Conservation (phyloP, 1,140 invertebrate species). For the Zophobas morio region DNA sequence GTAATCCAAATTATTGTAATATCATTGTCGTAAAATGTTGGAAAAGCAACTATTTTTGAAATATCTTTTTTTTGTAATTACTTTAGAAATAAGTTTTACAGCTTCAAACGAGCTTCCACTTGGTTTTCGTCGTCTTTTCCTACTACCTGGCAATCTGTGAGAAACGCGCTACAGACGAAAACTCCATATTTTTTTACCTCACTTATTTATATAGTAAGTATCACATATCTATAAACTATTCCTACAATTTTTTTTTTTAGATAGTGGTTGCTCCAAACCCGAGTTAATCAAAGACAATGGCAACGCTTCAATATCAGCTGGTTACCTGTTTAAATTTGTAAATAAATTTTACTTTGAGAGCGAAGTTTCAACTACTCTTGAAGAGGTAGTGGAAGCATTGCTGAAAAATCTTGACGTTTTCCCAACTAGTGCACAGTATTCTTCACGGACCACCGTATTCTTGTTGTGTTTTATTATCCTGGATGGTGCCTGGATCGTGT, state of each 20-base stretch:
- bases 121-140: conserved; percentile 45
- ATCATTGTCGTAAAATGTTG: no score
- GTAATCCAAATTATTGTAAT: no score
- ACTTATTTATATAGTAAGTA: conserved; percentile 61
- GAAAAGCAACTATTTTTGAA: no score
- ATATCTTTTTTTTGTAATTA: no score
- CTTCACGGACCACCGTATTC: conserved; percentile 46
- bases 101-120: conserved; percentile 56
- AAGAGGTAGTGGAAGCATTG: conserved; percentile 34
- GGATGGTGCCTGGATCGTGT: conserved; percentile 52
- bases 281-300: background rate
- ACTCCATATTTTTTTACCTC: conserved; percentile 54
- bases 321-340: conserved; percentile 1
- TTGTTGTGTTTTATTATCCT: conserved; percentile 47
- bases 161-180: conserved; percentile 43
- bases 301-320: background rate
- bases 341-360: conserved; percentile 27
- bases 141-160: conserved; percentile 48
- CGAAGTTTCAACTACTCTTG: background rate
- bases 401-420: conserved; percentile 45
- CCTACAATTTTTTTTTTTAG: conserved; percentile 12
- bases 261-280: background rate
- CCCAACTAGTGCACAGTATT: conserved; percentile 30
- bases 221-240: background rate
- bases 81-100: background rate